Percentiles rank a stretch among this genome's conserved stretches.
phyloP scores from a whole-genome alignment of 2,888 invertebrate genomes.

The Lacanobia oleracea region DNA sequence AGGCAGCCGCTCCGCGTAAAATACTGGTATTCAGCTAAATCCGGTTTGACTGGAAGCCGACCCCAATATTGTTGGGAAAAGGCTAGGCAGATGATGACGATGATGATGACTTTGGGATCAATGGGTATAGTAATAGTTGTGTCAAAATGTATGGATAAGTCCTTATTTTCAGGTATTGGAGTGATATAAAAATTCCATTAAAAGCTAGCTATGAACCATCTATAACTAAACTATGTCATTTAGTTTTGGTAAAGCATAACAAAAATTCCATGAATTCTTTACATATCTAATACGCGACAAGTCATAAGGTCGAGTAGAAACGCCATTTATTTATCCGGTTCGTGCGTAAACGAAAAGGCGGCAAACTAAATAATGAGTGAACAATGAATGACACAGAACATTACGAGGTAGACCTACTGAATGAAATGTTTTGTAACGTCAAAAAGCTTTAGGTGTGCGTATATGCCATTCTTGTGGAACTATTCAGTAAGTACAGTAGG shows the following conservation, averaged over 20 bases:
- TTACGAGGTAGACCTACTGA: background rate
- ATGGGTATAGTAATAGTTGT: too few species aligned
- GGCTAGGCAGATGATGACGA: too few species aligned
- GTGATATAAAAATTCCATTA: background rate
- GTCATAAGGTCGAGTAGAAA: conserved; percentile 12
- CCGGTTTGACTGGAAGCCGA: too few species aligned
- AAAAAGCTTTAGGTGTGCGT: background rate
- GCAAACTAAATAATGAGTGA: background rate
- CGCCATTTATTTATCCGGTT: conserved; percentile 35
- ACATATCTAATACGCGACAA: background rate
- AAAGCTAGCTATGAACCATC: background rate
- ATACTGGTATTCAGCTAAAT: too few species aligned
- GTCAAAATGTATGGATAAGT: too few species aligned
- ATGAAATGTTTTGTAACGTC: background rate
- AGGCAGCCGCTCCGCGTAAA: too few species aligned
- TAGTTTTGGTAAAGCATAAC: conserved; percentile 3
- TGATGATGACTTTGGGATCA: too few species aligned
- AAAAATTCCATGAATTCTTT: background rate
- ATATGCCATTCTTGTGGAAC: background rate
- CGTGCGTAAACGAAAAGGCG: conserved; percentile 40
- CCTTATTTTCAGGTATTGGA: too few species aligned
- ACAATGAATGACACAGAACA: conserved; percentile 24
- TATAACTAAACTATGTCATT: background rate
- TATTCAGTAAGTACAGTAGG: background rate
- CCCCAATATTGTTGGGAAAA: too few species aligned